phyloP scores from a whole-genome alignment of 1,140 invertebrate genomes.

The Drosophila lacteicornis region DNA sequence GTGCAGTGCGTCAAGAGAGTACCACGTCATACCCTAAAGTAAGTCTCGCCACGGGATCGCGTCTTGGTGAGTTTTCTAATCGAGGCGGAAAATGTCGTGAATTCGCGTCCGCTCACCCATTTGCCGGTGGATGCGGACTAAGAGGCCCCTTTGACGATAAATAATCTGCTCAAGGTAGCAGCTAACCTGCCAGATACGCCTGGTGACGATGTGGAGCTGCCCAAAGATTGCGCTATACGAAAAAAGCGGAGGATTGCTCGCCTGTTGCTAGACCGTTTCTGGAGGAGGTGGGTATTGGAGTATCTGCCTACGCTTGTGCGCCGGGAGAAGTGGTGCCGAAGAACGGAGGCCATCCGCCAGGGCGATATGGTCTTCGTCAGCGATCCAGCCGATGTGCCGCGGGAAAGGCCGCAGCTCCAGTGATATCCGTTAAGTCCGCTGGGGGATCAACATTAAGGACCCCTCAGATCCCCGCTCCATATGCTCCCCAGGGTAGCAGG shows the following conservation, averaged over 20 bases:
- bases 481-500: too few species aligned
- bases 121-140: neutral
- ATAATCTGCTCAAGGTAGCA: neutral
- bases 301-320: conserved; percentile 37
- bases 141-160: conserved; percentile 9
- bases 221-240: neutral
- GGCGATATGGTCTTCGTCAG: neutral
- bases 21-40: neutral
- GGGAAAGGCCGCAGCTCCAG: too few species aligned
- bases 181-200: neutral
- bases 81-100: conserved; percentile 2
- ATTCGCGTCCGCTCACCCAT: too few species aligned
- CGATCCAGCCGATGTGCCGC: too few species aligned
- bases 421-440: too few species aligned
- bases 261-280: conserved; percentile 11
- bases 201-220: neutral
- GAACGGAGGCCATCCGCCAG: too few species aligned
- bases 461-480: too few species aligned
- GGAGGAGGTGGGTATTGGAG: conserved; percentile 29
- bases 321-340: neutral
- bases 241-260: neutral
- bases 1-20: conserved; percentile 3
- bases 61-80: conserved; percentile 16
- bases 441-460: too few species aligned
- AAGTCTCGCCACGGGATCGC: conserved; percentile 9